phyloP scores from a whole-genome alignment of 2,888 invertebrate species.

The Ischnus inquisitorius region DNA sequence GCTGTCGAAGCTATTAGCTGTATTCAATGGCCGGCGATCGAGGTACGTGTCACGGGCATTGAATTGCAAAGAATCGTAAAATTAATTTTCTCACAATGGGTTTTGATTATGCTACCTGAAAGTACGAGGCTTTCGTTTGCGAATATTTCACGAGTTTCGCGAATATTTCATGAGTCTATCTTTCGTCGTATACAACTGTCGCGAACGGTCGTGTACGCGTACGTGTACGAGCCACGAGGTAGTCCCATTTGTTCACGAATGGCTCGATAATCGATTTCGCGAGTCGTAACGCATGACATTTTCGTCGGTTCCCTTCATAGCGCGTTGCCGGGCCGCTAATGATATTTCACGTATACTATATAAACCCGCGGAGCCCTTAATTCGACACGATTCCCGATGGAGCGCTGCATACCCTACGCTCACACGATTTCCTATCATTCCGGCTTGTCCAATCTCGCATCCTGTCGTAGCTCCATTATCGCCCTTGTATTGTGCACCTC shows the following conservation, averaged over 20 bases:
- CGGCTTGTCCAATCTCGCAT: not conserved
- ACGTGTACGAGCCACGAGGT: not conserved
- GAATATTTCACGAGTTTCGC: too few relatives aligned
- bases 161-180: not conserved
- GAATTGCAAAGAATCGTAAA: too few relatives aligned
- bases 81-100: too few relatives aligned
- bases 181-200: not conserved
- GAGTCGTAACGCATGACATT: conserved; percentile 55
- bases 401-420: not conserved
- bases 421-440: not conserved
- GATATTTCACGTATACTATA: conserved; percentile 34
- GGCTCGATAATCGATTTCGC: conserved; percentile 41
- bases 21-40: too few relatives aligned
- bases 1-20: too few relatives aligned
- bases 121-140: not conserved
- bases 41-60: too few relatives aligned
- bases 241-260: conserved; percentile 27
- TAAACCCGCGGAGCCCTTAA: not conserved
- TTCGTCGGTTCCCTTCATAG: conserved; percentile 12
- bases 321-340: conserved; percentile 39
- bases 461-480: not conserved
- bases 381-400: conserved; percentile 1
- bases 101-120: too few relatives aligned
- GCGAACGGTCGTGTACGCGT: not conserved
- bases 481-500: not conserved